Conservation (phyloP, 2,888 invertebrate genomes). For the Lissonota sp. region DNA sequence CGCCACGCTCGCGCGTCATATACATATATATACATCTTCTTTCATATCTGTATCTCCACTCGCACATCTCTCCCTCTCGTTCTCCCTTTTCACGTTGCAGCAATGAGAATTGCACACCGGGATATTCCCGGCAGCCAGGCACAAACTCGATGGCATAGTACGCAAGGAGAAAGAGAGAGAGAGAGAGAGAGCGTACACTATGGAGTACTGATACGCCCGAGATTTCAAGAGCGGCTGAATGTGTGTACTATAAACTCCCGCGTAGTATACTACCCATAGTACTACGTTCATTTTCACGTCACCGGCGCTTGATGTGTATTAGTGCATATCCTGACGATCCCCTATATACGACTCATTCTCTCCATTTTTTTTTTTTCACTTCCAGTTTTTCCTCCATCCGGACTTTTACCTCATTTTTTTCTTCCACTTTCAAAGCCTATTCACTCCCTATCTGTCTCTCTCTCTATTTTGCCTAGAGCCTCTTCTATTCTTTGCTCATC, state of each 20-base stretch:
- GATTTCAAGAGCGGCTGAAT: conserved; percentile 30
- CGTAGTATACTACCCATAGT: conserved; percentile 60
- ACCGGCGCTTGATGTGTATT: conserved; percentile 42
- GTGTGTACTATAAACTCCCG: conserved; percentile 38
- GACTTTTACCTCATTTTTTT: conserved; percentile 42
- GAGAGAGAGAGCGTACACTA: background rate
- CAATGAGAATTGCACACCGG: conserved; percentile 50
- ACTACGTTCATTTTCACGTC: conserved; percentile 61
- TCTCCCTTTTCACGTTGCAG: conserved; percentile 27
- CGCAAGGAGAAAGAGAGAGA: too few relatives aligned
- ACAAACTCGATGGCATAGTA: background rate
- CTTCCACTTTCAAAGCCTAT: background rate
- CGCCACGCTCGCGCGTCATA: conserved; percentile 76
- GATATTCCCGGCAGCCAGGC: conserved; percentile 16
- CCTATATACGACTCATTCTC: conserved; percentile 37
- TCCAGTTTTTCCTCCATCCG: conserved; percentile 49
- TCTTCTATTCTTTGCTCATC: conserved; percentile 48
- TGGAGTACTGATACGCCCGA: conserved; percentile 58
- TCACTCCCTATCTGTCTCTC: conserved; percentile 18
- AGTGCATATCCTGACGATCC: conserved; percentile 40
- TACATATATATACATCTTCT: conserved; percentile 72
- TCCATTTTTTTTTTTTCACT: conserved; percentile 47
- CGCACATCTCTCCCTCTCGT: conserved; percentile 17
- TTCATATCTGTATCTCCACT: conserved; percentile 21
- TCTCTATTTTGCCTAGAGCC: conserved; percentile 39